These are phyloP conservation scores for Alexandromys fortis DNA, from an alignment of 2,113 vertebrate species.

Conservation along the genomic window DNA sequence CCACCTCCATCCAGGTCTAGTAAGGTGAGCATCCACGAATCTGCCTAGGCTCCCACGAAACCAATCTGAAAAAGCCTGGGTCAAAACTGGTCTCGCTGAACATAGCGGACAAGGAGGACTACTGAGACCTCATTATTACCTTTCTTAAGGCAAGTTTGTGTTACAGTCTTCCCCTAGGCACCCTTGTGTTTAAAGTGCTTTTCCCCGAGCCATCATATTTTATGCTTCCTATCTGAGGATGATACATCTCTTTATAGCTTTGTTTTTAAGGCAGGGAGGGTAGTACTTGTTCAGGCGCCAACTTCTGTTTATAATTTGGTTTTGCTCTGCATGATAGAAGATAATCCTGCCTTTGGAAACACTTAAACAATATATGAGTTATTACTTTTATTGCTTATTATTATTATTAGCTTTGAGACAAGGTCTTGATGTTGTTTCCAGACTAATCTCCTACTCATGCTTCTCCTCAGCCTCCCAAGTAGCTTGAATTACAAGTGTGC, in stretches of 20 bases:
- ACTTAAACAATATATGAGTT: not conserved
- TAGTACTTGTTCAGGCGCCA: not conserved
- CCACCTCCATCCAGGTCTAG: too few species aligned
- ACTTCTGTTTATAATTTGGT: not conserved
- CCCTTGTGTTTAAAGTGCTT: not conserved
- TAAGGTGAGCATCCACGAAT: too few species aligned
- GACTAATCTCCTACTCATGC: not conserved
- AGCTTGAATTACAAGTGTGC: not conserved
- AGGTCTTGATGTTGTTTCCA: not conserved
- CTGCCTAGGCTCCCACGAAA: too few species aligned
- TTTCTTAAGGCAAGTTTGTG: not conserved
- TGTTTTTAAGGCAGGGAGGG: not conserved
- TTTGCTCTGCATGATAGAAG: not conserved
- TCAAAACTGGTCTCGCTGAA: too few species aligned
- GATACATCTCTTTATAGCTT: not conserved
- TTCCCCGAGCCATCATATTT: not conserved
- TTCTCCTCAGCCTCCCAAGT: not conserved
- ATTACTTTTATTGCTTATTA: not conserved
- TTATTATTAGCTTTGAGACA: not conserved
- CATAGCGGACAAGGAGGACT: too few species aligned
- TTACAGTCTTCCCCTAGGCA: not conserved
- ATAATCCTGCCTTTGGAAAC: not conserved
- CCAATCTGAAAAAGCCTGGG: too few species aligned
- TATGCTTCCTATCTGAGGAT: conserved; percentile 7
- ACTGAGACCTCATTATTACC: not conserved